Evolutionary conservation across 2,797 vertebrate genomes (phyloP), one percentile per base, ranked within the genome.

Genomic region (Melanotaenia trifasciata): DNA sequence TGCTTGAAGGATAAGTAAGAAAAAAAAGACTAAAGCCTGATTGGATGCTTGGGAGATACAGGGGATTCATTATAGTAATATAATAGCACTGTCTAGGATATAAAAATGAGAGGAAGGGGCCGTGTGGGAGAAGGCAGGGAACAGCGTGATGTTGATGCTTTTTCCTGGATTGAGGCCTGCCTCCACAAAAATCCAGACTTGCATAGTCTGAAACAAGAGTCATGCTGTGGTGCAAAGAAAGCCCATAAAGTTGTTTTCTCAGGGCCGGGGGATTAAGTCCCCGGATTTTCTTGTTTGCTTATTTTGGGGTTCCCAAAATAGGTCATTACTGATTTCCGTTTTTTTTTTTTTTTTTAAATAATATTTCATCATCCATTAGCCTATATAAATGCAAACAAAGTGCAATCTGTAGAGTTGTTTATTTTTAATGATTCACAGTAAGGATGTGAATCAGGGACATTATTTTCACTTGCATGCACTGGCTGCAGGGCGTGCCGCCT

Each of bases 41-140:
- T 72, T 76, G 67, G 71, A 64, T 74, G 67, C 76, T 72, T 1
- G 3, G 24, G 80, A 80, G 64, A 80, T 76, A 87, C 54, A 5
- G 73, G 85, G 85, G 87, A 88, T 85, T 90, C 84, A 88, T 89
- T 87, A 78, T 84, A 78, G 91, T 89, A 92, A 93, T 79, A 76
- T 3, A 89, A 93, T 90, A 90, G 72, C 74, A 32, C 84, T 79
- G 85, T 91, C 87, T 87, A 84, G 86, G 80, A 87, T 81, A 81
- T 76, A 65, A 72, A 75, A 70, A 80, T 60, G 43, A 78, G 76
- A 86, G 84, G 87, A 88, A 84, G 83, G 84, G 79, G 83, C 81
- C 71, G 59, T 58, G 79, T 50, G 4, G 79, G 65, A 40, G 4
- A 71, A 62, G 80, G 67, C 77, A 12, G 64, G 65, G 65, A 89